phyloP scores from a whole-genome alignment of 2,888 invertebrate genomes.

The Amphipoea lucens region DNA sequence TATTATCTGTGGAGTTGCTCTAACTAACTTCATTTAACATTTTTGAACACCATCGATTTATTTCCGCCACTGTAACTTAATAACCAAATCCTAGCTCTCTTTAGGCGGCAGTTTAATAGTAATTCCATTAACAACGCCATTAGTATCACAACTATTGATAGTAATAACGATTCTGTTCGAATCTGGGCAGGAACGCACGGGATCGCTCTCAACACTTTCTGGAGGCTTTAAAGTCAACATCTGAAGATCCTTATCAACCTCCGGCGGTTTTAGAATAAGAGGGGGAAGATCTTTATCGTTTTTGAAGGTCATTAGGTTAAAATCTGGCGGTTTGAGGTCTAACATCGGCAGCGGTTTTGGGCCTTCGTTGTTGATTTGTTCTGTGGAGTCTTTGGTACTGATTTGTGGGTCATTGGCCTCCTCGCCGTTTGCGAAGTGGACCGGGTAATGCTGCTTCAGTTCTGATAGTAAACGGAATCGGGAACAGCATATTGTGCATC shows the following conservation, averaged over 20 bases:
- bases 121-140: conserved; percentile 79
- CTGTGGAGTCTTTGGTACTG: conserved; percentile 37
- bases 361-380: not conserved
- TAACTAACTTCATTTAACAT: not conserved
- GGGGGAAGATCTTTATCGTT: conserved; percentile 33
- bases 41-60: not conserved
- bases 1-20: not conserved
- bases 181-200: not conserved
- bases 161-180: conserved; percentile 79
- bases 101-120: conserved; percentile 80
- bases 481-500: conserved; percentile 84
- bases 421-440: conserved; percentile 79
- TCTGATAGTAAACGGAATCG: conserved; percentile 84
- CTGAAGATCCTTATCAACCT: conserved; percentile 31
- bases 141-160: conserved; percentile 76
- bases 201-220: not conserved
- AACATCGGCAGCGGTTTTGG: conserved; percentile 27
- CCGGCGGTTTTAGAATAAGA: conserved; percentile 30
- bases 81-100: conserved; percentile 60
- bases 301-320: conserved; percentile 33
- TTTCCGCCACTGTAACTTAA: not conserved
- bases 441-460: conserved; percentile 85
- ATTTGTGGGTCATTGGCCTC: conserved; percentile 41
- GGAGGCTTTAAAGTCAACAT: conserved; percentile 36
- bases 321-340: conserved; percentile 43